Conservation (phyloP, 2,113 vertebrate species). For the Psammodynastes pulverulentus region DNA sequence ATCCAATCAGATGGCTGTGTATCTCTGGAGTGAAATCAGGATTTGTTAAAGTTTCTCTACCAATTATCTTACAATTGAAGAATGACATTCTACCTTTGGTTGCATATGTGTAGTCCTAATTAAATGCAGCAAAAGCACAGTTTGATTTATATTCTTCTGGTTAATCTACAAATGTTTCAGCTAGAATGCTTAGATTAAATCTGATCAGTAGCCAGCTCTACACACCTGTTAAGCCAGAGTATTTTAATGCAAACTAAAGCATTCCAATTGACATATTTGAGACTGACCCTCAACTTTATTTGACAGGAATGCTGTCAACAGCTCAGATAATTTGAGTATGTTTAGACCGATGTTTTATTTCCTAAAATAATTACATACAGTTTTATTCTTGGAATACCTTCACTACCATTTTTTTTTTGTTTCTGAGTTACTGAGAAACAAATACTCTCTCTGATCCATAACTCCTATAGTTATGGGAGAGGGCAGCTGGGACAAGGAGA, state of each 20-base stretch:
- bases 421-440: not conserved
- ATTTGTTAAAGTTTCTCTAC: conserved; percentile 24
- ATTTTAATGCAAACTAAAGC: conserved; percentile 5
- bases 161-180: conserved; percentile 18
- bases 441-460: not conserved
- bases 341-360: not conserved
- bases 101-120: conserved; percentile 11
- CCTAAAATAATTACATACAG: not conserved
- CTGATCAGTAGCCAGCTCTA: conserved; percentile 3
- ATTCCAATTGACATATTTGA: not conserved
- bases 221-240: conserved; percentile 12
- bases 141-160: conserved; percentile 24
- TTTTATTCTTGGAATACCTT: not conserved
- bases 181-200: conserved; percentile 6
- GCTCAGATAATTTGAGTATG: not conserved
- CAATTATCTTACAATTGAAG: conserved; percentile 6
- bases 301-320: not conserved
- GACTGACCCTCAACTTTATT: not conserved
- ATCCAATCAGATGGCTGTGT: conserved; percentile 14
- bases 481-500: not conserved
- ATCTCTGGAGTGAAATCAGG: conserved; percentile 18
- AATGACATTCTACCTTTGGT: conserved; percentile 9
- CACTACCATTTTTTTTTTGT: not conserved
- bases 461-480: not conserved
- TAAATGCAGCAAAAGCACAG: conserved; percentile 17